phyloP scores from a whole-genome alignment of 2,113 vertebrate species.

The Leptosomus discolor region DNA sequence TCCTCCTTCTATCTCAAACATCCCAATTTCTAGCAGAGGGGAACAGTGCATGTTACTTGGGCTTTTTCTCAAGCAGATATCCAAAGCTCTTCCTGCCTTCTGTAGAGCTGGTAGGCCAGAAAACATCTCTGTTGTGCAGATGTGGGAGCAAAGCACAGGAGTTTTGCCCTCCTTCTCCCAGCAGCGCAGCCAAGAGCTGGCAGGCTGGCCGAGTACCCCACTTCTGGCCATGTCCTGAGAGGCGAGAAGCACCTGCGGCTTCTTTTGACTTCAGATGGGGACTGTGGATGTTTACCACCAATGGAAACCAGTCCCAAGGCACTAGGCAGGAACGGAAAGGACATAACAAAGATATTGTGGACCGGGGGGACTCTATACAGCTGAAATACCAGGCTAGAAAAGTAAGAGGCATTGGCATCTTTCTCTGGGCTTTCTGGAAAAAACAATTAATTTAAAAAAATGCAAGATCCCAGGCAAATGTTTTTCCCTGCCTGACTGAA shows the following conservation, averaged over 20 bases:
- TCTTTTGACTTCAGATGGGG: not conserved
- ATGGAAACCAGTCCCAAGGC: slow-evolving; percentile 43
- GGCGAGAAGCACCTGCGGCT: not conserved
- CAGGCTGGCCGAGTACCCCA: not conserved
- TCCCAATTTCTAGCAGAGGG: not conserved
- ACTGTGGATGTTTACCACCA: not conserved
- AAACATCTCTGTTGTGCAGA: not conserved
- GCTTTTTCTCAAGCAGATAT: not conserved
- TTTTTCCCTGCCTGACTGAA: not conserved
- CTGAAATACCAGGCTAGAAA: slow-evolving; percentile 1
- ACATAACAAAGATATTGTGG: not conserved
- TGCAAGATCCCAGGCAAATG: not conserved
- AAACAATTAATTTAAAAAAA: not conserved
- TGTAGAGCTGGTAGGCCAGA: not conserved
- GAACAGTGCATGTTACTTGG: not conserved
- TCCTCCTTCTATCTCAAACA: not conserved
- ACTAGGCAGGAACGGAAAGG: slow-evolving; percentile 29
- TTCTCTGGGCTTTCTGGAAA: not conserved
- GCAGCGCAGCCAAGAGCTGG: not conserved
- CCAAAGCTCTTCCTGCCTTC: not conserved
- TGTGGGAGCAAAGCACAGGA: not conserved
- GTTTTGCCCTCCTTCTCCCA: not conserved
- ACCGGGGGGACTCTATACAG: not conserved
- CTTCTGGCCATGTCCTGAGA: not conserved
- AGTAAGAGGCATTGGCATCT: not conserved